Evolutionary conservation across 2,888 invertebrate species (phyloP).

Genomic region (Endotricha flammealis): DNA sequence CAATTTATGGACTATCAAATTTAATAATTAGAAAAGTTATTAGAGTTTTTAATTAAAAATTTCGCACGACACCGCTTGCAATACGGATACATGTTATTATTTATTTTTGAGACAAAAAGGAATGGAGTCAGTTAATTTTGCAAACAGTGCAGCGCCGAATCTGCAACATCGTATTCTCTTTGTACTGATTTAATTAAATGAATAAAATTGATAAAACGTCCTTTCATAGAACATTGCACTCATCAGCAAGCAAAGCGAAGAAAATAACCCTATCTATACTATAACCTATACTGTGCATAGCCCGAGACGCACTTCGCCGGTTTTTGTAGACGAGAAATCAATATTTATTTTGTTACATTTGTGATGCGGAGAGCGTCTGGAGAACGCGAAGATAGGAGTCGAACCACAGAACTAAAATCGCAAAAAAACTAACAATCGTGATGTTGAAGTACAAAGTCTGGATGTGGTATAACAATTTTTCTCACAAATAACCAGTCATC

Average conservation of each 20-base stretch:
- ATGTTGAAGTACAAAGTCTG: slow-evolving; percentile 2
- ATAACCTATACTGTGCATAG: too few relatives aligned
- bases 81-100: background rate
- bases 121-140: background rate
- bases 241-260: too few relatives aligned
- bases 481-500: too few relatives aligned
- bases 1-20: too few relatives aligned
- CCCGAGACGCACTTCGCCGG: too few relatives aligned
- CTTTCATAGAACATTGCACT: too few relatives aligned
- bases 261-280: too few relatives aligned
- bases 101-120: background rate
- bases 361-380: slow-evolving; percentile 28
- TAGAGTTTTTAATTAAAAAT: slow-evolving; percentile 1
- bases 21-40: background rate
- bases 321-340: too few relatives aligned
- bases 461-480: slow-evolving; percentile 1
- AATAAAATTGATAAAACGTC: too few relatives aligned
- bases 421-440: slow-evolving; percentile 20
- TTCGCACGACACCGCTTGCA: background rate
- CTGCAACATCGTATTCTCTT: too few relatives aligned
- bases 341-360: too few relatives aligned
- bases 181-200: too few relatives aligned
- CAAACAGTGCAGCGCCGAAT: background rate
- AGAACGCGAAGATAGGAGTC: slow-evolving; percentile 21
- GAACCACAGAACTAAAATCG: slow-evolving; percentile 14